These are phyloP conservation scores for Heliothis peltigera DNA, from an alignment of 2,888 invertebrate species.

Conservation along the genomic window DNA sequence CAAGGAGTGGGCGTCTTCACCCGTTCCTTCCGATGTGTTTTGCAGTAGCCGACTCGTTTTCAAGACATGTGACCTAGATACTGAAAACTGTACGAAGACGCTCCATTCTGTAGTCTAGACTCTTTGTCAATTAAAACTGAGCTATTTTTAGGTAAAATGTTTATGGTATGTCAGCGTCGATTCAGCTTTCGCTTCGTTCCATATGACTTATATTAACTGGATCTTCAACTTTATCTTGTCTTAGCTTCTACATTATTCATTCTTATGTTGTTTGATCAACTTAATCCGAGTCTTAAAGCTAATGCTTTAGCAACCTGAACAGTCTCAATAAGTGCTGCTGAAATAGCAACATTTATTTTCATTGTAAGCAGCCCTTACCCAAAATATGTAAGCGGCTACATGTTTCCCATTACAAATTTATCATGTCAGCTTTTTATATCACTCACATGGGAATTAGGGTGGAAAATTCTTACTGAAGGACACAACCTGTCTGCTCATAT, in stretches of 20 bases:
- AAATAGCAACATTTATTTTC: not conserved
- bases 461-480: conserved; percentile 4
- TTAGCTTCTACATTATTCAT: not conserved
- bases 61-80: conserved; percentile 54
- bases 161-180: not conserved
- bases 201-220: not conserved
- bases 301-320: not conserved
- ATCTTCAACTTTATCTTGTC: not conserved
- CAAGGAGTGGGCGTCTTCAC: conserved; percentile 26
- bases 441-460: not conserved
- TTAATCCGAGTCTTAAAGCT: too few relatives aligned
- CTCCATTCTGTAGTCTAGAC: conserved; percentile 42
- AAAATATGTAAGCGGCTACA: not conserved
- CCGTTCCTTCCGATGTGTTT: conserved; percentile 35
- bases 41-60: conserved; percentile 45
- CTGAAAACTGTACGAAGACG: conserved; percentile 29
- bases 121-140: conserved; percentile 33
- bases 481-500: not conserved
- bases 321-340: too few relatives aligned
- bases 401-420: not conserved
- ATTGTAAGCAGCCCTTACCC: not conserved
- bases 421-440: not conserved
- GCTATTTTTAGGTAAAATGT: conserved; percentile 11
- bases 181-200: not conserved
- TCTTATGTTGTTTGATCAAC: too few relatives aligned